Percentiles rank a stretch among this genome's conserved stretches.
phyloP scores from a whole-genome alignment of 2,888 invertebrate species.

The Chloroclystis v-ata region DNA sequence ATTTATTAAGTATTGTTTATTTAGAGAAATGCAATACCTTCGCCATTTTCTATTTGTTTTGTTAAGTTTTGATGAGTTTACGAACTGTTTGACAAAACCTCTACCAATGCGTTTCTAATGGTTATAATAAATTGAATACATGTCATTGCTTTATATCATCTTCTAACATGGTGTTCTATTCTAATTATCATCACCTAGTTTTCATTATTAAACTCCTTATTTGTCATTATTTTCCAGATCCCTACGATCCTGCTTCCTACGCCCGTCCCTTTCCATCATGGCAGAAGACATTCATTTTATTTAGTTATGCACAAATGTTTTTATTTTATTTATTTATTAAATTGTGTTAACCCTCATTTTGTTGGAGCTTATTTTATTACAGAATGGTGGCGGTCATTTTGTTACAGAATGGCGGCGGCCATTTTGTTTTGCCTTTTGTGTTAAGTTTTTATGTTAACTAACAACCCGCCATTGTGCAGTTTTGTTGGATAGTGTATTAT shows the following conservation, averaged over 20 bases:
- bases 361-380: not conserved
- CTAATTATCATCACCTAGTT: no score
- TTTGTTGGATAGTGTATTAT: no score
- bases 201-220: not conserved
- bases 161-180: no score
- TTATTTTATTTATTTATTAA: conserved; percentile 13
- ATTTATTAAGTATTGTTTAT: no score
- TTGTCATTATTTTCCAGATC: conserved; percentile 24
- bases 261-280: conserved; percentile 22
- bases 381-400: not conserved
- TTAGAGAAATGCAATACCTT: no score
- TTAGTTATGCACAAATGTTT: conserved; percentile 9
- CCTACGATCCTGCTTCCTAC: conserved; percentile 22
- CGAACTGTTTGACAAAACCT: no score
- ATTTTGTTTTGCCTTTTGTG: conserved; percentile 5
- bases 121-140: no score
- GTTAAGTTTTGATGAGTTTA: no score
- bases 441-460: not conserved
- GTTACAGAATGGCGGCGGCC: not conserved
- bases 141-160: no score
- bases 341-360: conserved; percentile 7
- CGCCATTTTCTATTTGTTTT: no score
- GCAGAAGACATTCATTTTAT: conserved; percentile 15
- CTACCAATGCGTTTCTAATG: no score
- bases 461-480: no score